Evolutionary conservation across 2,888 invertebrate species (phyloP).

Genomic region (Eupithecia vulgata): DNA sequence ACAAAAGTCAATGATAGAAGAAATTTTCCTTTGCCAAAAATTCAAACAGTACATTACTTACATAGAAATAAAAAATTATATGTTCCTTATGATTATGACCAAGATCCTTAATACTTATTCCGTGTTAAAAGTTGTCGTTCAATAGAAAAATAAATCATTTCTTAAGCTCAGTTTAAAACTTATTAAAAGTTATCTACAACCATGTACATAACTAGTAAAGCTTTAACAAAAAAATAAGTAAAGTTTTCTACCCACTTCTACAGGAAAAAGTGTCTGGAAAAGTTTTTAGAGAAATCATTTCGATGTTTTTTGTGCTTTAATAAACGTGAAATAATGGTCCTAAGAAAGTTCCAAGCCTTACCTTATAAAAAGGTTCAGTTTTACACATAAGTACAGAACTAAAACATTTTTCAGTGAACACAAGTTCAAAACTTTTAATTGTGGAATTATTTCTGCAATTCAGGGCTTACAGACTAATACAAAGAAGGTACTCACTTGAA

Average conservation of each 20-base stretch:
- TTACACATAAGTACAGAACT: slow-evolving; percentile 43
- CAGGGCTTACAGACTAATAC: slow-evolving; percentile 21
- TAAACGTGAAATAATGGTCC: background rate
- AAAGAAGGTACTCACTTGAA: slow-evolving; percentile 70
- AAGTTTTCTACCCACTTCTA: slow-evolving; percentile 36
- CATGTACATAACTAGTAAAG: background rate
- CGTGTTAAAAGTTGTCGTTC: background rate
- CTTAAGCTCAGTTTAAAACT: background rate
- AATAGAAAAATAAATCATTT: background rate
- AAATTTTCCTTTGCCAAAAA: slow-evolving; percentile 12
- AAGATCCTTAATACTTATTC: background rate
- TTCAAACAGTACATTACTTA: no score
- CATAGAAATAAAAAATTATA: no score
- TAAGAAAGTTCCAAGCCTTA: slow-evolving; percentile 19
- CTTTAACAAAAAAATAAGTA: background rate
- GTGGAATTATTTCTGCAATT: slow-evolving; percentile 37
- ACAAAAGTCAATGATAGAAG: slow-evolving; percentile 27
- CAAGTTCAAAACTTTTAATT: slow-evolving; percentile 51
- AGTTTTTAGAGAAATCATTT: slow-evolving; percentile 29
- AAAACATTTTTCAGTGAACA: slow-evolving; percentile 49
- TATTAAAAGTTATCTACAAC: background rate
- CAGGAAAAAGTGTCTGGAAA: slow-evolving; percentile 9
- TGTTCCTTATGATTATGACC: no score
- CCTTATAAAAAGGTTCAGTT: slow-evolving; percentile 34
- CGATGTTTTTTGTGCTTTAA: slow-evolving; percentile 20